These are phyloP conservation scores for Sebastes hubbsi DNA, from an alignment of 2,797 vertebrate species.

Conservation along the genomic window DNA sequence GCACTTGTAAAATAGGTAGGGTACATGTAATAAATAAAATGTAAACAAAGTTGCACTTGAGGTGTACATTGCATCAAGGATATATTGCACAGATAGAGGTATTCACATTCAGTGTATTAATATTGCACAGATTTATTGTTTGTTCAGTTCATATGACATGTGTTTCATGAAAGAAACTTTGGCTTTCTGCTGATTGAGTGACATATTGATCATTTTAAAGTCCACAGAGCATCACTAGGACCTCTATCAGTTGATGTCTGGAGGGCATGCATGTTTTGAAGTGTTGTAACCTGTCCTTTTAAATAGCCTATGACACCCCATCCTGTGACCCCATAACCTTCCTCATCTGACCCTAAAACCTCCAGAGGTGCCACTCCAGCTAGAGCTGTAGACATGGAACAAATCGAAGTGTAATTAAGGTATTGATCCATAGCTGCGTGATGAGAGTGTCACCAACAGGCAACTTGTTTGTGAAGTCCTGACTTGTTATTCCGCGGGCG, in stretches of 20 bases:
- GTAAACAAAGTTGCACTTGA: no score
- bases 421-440: background rate
- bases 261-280: conserved; percentile 58
- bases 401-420: background rate
- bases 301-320: conserved; percentile 54
- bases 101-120: no score
- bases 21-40: no score
- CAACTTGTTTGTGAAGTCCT: background rate
- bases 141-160: no score
- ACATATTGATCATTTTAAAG: background rate
- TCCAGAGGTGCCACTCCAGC: conserved; percentile 51
- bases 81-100: no score
- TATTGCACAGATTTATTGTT: no score
- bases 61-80: no score
- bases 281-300: conserved; percentile 55
- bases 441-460: background rate
- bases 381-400: background rate
- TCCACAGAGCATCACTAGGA: background rate
- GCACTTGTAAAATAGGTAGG: no score
- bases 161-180: background rate
- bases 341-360: conserved; percentile 35
- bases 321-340: conserved; percentile 28
- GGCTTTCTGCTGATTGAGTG: background rate
- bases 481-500: conserved; percentile 62
- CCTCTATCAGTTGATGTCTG: background rate